Conservation (phyloP, 2,888 invertebrate species). For the Stomorhina lunata region DNA sequence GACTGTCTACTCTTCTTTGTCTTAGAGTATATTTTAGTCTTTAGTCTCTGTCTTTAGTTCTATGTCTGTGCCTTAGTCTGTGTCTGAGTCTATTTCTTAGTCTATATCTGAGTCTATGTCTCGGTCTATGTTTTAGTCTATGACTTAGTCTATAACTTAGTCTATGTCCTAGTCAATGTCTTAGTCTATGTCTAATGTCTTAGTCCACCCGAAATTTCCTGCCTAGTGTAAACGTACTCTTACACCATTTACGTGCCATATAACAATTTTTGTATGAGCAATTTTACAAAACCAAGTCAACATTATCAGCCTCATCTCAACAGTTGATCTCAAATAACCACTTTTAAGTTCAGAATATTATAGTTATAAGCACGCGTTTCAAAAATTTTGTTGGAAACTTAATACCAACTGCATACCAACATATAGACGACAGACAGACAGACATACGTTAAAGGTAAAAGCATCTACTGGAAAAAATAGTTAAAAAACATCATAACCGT, state of each 20-base stretch:
- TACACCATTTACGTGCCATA: slow-evolving; percentile 37
- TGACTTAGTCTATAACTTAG: too few species aligned
- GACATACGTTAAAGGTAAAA: background rate
- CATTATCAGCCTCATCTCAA: slow-evolving; percentile 15
- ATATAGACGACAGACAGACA: background rate
- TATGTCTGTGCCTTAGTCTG: too few species aligned
- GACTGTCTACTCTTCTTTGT: too few species aligned
- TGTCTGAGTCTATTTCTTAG: too few species aligned
- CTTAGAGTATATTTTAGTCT: too few species aligned
- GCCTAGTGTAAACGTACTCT: slow-evolving; percentile 18
- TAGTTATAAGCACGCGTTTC: slow-evolving; percentile 55
- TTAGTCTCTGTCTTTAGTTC: too few species aligned
- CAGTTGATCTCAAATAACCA: slow-evolving; percentile 47
- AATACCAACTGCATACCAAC: slow-evolving; percentile 37
- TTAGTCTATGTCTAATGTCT: too few species aligned
- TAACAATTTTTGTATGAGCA: slow-evolving; percentile 43
- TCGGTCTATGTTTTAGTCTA: too few species aligned
- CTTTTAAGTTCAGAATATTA: slow-evolving; percentile 42
- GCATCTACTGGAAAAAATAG: slow-evolving; percentile 20
- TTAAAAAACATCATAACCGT: slow-evolving; percentile 36
- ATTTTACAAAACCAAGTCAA: too few species aligned
- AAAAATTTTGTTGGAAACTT: background rate
- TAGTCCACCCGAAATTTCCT: too few species aligned
- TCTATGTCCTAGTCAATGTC: too few species aligned
- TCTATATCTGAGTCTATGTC: too few species aligned